Evolutionary conservation across 2,113 vertebrate genomes (phyloP).

Genomic region (Podiceps cristatus): DNA sequence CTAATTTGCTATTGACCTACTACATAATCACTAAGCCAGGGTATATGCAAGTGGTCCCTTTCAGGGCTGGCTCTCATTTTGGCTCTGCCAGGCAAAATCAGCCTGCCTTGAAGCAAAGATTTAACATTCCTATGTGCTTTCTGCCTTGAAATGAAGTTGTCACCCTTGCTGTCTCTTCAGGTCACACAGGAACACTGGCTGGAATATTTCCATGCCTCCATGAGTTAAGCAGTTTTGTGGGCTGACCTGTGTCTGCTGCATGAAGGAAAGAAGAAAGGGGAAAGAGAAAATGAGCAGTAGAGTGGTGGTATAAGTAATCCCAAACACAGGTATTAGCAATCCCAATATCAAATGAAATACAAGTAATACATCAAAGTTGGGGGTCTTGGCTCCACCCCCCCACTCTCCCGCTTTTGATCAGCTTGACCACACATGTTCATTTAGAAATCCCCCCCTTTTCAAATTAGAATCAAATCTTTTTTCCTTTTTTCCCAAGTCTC

Average conservation of each 20-base stretch:
- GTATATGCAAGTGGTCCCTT: neutral
- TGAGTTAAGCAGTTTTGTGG: neutral
- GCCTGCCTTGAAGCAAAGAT: neutral
- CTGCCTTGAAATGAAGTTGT: neutral
- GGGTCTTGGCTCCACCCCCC: neutral
- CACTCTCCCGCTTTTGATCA: rapidly evolving
- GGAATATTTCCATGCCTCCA: neutral
- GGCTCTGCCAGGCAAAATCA: neutral
- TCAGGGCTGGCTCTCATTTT: neutral
- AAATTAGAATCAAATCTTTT: neutral
- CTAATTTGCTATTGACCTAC: neutral
- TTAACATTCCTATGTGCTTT: neutral
- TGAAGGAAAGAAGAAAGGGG: neutral
- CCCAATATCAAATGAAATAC: neutral
- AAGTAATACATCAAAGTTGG: neutral
- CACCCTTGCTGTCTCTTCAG: neutral
- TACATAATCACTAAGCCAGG: neutral
- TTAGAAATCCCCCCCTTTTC: neutral
- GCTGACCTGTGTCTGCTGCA: neutral
- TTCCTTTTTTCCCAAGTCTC: conserved; percentile 5
- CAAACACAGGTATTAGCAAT: neutral
- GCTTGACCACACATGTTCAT: neutral
- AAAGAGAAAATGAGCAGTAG: neutral
- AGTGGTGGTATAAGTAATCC: neutral
- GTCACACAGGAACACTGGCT: neutral